A percentile compares a stretch with the other conserved stretches of the same genome.
Conservation (phyloP, 2,113 vertebrate species). For the Heliornis fulica region DNA sequence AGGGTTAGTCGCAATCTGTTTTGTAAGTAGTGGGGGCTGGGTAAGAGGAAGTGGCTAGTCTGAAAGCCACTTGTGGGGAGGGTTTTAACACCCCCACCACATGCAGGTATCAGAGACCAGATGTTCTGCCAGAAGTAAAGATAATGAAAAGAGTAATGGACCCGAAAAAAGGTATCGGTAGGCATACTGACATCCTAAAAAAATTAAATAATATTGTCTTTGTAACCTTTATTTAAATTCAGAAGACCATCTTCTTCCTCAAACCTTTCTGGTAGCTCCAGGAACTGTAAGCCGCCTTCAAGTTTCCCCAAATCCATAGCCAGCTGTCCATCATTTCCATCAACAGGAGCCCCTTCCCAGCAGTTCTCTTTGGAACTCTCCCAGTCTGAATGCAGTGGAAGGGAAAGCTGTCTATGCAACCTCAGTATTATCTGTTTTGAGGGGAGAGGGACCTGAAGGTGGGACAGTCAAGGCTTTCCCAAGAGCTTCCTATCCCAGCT, state of each 20-base stretch:
- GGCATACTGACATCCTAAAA: background rate
- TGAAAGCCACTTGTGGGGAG: background rate
- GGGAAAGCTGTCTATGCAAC: background rate
- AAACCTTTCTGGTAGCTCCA: background rate
- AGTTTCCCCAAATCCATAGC: background rate
- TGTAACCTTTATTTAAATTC: background rate
- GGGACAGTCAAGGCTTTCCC: background rate
- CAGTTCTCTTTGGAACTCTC: background rate
- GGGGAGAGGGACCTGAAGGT: background rate
- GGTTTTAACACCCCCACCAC: background rate
- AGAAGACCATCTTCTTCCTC: background rate
- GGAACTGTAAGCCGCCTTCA: background rate
- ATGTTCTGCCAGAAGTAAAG: background rate
- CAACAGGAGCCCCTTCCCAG: background rate
- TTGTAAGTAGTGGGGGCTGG: background rate
- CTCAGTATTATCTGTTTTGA: background rate
- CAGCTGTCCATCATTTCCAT: background rate
- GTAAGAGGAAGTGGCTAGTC: background rate
- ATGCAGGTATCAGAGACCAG: background rate
- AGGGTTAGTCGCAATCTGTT: background rate
- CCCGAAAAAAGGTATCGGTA: background rate
- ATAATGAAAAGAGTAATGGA: background rate
- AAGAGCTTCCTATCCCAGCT: background rate
- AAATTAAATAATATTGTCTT: too few species aligned
- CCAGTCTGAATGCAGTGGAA: too few species aligned